These are phyloP conservation scores for Deroplatys truncata DNA, from an alignment of 2,888 invertebrate genomes.

Conservation along the genomic window DNA sequence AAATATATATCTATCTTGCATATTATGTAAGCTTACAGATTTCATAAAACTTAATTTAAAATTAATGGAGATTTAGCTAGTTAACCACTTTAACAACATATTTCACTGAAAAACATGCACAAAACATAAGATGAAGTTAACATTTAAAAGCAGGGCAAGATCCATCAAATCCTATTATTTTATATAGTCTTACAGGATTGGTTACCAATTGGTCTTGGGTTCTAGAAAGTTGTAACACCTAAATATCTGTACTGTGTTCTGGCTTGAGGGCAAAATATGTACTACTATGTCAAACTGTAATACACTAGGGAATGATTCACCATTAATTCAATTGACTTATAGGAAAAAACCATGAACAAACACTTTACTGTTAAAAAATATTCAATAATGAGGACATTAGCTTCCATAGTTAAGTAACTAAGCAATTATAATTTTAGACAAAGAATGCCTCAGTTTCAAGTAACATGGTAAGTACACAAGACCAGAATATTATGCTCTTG, in stretches of 20 bases:
- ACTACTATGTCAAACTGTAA: no score
- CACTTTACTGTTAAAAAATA: background rate
- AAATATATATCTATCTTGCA: background rate
- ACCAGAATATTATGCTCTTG: no score
- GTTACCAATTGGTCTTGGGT: background rate
- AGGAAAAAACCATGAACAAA: background rate
- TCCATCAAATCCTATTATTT: background rate
- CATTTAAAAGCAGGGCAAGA: background rate
- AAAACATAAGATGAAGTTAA: background rate
- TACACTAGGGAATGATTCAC: background rate
- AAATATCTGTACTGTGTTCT: background rate
- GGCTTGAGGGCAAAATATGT: no score
- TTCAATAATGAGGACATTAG: background rate
- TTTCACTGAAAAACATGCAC: background rate
- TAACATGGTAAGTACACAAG: background rate
- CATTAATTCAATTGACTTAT: background rate
- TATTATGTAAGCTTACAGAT: background rate
- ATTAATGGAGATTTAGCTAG: background rate
- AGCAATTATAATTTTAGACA: background rate
- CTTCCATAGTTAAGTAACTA: background rate
- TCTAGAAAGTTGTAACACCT: background rate
- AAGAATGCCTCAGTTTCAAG: background rate
- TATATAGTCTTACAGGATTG: background rate
- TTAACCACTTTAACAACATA: background rate
- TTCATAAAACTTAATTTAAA: background rate